phyloP scores from a whole-genome alignment of 1,140 invertebrate species.

The Bombus breviceps region DNA sequence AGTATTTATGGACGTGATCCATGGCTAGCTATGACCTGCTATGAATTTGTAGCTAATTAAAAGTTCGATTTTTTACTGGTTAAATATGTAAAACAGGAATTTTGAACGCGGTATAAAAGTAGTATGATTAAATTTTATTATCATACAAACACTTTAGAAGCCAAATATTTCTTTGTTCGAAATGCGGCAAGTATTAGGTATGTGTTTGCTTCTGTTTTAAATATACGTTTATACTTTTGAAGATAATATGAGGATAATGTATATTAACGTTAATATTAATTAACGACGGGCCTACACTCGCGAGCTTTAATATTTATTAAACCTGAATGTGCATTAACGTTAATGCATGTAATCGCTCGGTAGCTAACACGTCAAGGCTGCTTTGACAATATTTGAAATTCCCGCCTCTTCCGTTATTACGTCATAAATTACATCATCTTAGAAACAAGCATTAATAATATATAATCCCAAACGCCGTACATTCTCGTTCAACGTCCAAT shows the following conservation, averaged over 20 bases:
- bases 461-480: no score
- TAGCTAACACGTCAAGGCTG: background rate
- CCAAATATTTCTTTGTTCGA: background rate
- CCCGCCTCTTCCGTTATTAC: background rate
- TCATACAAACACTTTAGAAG: background rate
- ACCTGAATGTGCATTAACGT: slow-evolving; percentile 33
- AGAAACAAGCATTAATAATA: background rate
- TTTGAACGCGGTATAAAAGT: background rate
- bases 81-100: no score
- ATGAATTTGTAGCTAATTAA: background rate
- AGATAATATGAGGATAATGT: background rate
- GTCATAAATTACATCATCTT: background rate
- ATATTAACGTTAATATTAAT: slow-evolving; percentile 11
- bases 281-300: background rate
- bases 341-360: slow-evolving; percentile 30
- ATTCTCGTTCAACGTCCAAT: no score
- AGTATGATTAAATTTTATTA: background rate
- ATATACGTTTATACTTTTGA: slow-evolving; percentile 2
- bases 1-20: background rate
- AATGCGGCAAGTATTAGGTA: background rate
- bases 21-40: background rate
- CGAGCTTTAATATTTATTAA: slow-evolving; percentile 34
- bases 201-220: background rate
- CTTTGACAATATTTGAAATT: slow-evolving; percentile 26
- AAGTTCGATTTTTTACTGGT: background rate